These are phyloP conservation scores for Andrena fulva DNA, from an alignment of 2,888 invertebrate genomes.

Conservation along the genomic window DNA sequence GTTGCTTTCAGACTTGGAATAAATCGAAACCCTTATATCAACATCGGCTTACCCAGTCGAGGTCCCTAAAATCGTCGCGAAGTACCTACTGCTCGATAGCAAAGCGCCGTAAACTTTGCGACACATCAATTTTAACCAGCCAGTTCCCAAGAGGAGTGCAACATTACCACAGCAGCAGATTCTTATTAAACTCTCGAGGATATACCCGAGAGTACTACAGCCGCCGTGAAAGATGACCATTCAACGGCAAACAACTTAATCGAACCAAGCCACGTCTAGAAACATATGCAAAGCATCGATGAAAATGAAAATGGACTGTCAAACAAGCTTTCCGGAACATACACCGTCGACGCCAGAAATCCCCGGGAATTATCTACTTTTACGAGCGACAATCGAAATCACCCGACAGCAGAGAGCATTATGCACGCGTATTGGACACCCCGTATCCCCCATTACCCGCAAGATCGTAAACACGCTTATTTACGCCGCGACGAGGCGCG, in stretches of 20 bases:
- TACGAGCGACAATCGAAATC: background rate
- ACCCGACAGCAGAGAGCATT: background rate
- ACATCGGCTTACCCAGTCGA: constrained; percentile 12
- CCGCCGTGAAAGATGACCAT: too few relatives aligned
- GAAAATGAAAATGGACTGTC: background rate
- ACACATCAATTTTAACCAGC: background rate
- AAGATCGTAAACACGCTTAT: constrained; percentile 49
- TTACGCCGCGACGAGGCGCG: constrained; percentile 20
- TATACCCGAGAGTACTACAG: too few relatives aligned
- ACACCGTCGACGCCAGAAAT: background rate
- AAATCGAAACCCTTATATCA: constrained; percentile 8
- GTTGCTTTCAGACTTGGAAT: constrained; percentile 16
- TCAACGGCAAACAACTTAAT: too few relatives aligned
- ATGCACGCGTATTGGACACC: background rate
- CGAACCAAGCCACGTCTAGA: too few relatives aligned
- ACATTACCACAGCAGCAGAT: too few relatives aligned
- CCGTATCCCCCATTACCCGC: background rate
- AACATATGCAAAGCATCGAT: too few relatives aligned
- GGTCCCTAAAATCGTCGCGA: background rate
- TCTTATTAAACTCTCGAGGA: too few relatives aligned
- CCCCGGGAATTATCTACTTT: background rate
- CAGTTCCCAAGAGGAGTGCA: too few relatives aligned
- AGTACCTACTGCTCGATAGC: too few relatives aligned
- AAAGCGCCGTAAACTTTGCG: background rate
- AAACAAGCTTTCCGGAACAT: background rate